These are phyloP conservation scores for Ophioninae sp. DNA, from an alignment of 2,888 invertebrate genomes.

Conservation along the genomic window DNA sequence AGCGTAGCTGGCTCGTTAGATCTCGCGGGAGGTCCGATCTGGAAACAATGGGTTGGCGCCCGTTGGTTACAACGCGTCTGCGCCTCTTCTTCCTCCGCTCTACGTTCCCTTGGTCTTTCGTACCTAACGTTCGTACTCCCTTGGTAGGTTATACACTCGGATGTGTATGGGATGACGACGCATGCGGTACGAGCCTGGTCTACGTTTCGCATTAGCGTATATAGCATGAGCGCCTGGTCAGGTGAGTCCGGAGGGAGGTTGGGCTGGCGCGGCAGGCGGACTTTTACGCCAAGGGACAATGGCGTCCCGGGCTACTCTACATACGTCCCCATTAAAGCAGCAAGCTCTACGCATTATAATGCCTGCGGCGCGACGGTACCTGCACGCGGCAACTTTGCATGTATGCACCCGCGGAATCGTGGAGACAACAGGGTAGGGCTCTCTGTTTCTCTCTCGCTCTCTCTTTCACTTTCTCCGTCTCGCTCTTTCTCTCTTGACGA, in stretches of 20 bases:
- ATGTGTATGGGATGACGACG: conserved; percentile 42
- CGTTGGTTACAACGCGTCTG: conserved; percentile 64
- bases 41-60: conserved; percentile 75
- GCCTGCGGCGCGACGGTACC: conserved; percentile 61
- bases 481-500: too few relatives aligned
- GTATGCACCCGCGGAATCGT: conserved; percentile 56
- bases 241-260: conserved; percentile 68
- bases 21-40: conserved; percentile 72
- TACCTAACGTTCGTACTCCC: conserved; percentile 31
- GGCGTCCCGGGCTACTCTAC: conserved; percentile 75
- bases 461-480: too few relatives aligned
- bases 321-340: conserved; percentile 78
- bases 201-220: conserved; percentile 33
- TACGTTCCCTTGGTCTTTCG: conserved; percentile 39
- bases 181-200: conserved; percentile 34
- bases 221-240: conserved; percentile 64
- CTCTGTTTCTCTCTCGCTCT: too few relatives aligned
- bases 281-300: conserved; percentile 72
- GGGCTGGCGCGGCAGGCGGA: conserved; percentile 34
- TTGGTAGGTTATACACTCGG: conserved; percentile 39
- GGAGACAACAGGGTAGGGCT: conserved; percentile 51
- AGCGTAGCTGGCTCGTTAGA: conserved; percentile 70
- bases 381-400: conserved; percentile 49
- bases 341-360: conserved; percentile 75
- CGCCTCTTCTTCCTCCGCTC: conserved; percentile 25